Conservation (phyloP, 2,888 invertebrate genomes). For the Aleiodes leptofemur region DNA sequence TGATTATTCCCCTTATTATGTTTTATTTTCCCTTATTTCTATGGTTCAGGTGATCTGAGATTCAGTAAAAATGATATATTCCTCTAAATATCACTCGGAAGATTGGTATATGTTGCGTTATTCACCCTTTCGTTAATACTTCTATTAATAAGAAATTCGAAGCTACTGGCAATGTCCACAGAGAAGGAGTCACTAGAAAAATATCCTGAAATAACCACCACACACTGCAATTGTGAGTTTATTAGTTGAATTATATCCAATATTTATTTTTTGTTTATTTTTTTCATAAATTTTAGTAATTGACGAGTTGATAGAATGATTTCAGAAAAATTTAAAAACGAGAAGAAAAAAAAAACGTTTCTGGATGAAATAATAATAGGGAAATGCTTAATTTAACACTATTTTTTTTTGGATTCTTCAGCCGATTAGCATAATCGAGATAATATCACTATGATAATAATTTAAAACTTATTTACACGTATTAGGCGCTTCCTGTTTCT, state of each 20-base stretch:
- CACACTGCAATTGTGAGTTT: not conserved
- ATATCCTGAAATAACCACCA: conserved; percentile 71
- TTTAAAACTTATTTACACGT: too few relatives aligned
- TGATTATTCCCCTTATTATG: not conserved
- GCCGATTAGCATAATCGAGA: too few relatives aligned
- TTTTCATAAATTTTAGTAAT: too few relatives aligned
- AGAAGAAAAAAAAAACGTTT: not conserved
- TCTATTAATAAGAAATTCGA: conserved; percentile 65
- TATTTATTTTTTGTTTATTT: too few relatives aligned
- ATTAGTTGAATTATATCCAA: too few relatives aligned
- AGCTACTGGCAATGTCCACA: conserved; percentile 53
- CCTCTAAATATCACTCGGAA: conserved; percentile 2
- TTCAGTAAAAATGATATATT: conserved; percentile 6
- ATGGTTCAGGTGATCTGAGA: not conserved
- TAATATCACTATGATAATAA: too few relatives aligned
- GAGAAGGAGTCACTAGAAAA: conserved; percentile 70
- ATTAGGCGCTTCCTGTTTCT: too few relatives aligned
- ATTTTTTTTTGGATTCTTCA: too few relatives aligned
- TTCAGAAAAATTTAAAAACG: not conserved
- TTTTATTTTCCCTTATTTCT: not conserved
- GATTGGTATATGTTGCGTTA: conserved; percentile 35
- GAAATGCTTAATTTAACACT: not conserved
- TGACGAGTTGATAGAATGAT: not conserved
- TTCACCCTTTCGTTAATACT: conserved; percentile 57
- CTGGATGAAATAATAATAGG: not conserved